phyloP scores from a whole-genome alignment of 2,888 invertebrate genomes.

The Drosophila siamana region DNA sequence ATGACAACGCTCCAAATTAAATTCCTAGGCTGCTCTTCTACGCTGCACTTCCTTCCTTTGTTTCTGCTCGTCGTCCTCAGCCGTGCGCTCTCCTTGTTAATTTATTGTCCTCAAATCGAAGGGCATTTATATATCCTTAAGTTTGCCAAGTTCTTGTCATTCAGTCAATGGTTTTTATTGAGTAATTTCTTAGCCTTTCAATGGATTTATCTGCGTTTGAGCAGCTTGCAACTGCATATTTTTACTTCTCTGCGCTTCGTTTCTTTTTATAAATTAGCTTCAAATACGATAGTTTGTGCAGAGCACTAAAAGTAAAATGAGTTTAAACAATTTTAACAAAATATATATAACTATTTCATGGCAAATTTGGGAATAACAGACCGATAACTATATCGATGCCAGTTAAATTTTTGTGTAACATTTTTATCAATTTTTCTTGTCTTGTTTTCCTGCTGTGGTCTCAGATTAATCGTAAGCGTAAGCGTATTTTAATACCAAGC shows the following conservation, averaged over 20 bases:
- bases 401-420: conserved; percentile 16
- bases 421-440: neutral
- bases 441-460: conserved; percentile 1
- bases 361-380: conserved; percentile 50
- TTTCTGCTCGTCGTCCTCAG: neutral
- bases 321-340: conserved; percentile 39
- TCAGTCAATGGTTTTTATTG: conserved; percentile 65
- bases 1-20: conserved; percentile 66
- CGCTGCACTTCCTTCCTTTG: conserved; percentile 14
- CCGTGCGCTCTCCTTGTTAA: conserved; percentile 45
- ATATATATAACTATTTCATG: conserved; percentile 21
- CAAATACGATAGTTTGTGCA: conserved; percentile 46
- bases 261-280: conserved; percentile 64
- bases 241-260: neutral
- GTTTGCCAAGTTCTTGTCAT: conserved; percentile 80
- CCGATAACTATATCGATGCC: conserved; percentile 31
- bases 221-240: conserved; percentile 29
- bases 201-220: conserved; percentile 55
- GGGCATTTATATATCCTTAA: conserved; percentile 66
- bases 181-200: conserved; percentile 69
- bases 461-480: conserved; percentile 8
- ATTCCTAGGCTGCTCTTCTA: conserved; percentile 57
- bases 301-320: conserved; percentile 27
- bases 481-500: conserved; percentile 30
- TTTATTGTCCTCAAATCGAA: conserved; percentile 70